phyloP scores from a whole-genome alignment of 2,888 invertebrate genomes.

The Abscondita cerata region DNA sequence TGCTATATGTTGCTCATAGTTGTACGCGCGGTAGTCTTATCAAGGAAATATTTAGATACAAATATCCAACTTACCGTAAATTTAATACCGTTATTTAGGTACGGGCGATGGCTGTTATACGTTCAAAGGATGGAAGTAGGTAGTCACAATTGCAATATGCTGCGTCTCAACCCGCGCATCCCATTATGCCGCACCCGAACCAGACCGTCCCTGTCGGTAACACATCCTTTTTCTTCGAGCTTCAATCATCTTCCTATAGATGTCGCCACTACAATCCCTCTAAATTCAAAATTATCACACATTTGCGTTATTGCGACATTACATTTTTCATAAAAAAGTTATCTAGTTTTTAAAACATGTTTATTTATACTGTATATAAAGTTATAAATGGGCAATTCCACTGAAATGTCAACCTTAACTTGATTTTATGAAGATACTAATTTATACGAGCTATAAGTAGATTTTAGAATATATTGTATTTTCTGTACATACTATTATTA shows the following conservation, averaged over 20 bases:
- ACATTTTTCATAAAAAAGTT: too few relatives aligned
- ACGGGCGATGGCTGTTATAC: conserved; percentile 45
- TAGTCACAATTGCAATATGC: conserved; percentile 34
- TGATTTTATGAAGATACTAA: too few relatives aligned
- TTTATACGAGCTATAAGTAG: too few relatives aligned
- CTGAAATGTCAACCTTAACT: too few relatives aligned
- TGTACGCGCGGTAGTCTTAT: conserved; percentile 39
- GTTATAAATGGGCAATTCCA: too few relatives aligned
- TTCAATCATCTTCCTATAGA: background rate
- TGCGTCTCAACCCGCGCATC: conserved; percentile 45
- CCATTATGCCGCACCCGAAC: conserved; percentile 51
- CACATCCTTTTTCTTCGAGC: background rate
- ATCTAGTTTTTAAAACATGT: too few relatives aligned
- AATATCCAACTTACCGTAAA: conserved; percentile 46
- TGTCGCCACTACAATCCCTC: background rate
- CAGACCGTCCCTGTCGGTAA: conserved; percentile 25
- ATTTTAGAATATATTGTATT: too few relatives aligned
- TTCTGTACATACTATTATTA: too few relatives aligned
- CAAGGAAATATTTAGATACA: conserved; percentile 48
- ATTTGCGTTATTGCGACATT: too few relatives aligned
- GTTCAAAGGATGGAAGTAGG: conserved; percentile 31
- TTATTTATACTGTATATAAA: too few relatives aligned
- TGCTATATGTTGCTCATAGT: conserved; percentile 42
- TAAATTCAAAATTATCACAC: too few relatives aligned
- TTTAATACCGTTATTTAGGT: conserved; percentile 43